Conservation (phyloP, 1,140 invertebrate species). For the Heliconius nattereri region DNA sequence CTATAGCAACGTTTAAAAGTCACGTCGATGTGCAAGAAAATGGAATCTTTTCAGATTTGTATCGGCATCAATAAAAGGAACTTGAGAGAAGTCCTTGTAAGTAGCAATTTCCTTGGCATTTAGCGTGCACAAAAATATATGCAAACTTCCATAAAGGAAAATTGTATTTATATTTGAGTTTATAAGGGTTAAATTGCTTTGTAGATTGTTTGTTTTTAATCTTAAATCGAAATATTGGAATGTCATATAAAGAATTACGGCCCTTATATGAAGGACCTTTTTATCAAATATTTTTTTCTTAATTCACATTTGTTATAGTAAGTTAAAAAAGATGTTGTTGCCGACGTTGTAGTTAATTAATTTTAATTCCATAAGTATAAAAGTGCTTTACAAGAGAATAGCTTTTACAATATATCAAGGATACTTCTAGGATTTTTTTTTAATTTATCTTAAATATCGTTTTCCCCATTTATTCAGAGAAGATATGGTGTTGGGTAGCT, state of each 20-base stretch:
- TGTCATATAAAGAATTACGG: not conserved
- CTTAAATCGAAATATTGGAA: not conserved
- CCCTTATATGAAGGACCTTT: not conserved
- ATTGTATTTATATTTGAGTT: not conserved
- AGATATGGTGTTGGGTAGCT: no score
- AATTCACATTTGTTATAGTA: not conserved
- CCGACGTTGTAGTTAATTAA: no score
- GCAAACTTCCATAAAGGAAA: not conserved
- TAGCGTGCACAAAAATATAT: slow-evolving; percentile 25
- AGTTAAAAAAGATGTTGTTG: no score
- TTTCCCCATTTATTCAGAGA: no score
- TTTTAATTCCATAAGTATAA: no score
- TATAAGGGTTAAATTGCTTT: not conserved
- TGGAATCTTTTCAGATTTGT: not conserved
- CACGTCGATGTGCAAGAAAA: not conserved
- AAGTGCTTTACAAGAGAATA: no score
- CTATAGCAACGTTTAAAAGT: not conserved
- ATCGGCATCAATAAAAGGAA: not conserved
- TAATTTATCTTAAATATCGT: no score
- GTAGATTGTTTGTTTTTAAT: not conserved
- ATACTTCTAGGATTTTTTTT: no score
- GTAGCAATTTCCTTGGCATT: slow-evolving; percentile 32
- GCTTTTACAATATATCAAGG: no score
- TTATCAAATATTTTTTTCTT: not conserved
- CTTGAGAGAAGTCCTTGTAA: slow-evolving; percentile 6